A percentile compares a stretch with the other conserved stretches of the same genome.
These are phyloP conservation scores for Petrophora chlorosata DNA, from an alignment of 2,888 invertebrate genomes.

Conservation along the genomic window DNA sequence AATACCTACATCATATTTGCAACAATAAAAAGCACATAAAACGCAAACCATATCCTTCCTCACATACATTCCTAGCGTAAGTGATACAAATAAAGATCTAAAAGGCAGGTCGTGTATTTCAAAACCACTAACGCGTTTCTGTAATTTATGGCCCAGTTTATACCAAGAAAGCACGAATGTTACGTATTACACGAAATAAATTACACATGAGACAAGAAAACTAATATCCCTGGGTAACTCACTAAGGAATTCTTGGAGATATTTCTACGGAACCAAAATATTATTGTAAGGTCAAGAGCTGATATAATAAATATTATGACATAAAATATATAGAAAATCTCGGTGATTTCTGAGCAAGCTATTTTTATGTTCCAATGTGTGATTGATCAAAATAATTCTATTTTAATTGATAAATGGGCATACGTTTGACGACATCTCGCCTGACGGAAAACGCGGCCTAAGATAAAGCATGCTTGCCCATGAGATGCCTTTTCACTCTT, in stretches of 20 bases:
- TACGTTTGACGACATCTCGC: too few species aligned
- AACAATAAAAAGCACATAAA: slow-evolving; percentile 10
- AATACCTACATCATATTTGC: too few species aligned
- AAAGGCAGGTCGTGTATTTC: slow-evolving; percentile 28
- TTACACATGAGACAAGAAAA: slow-evolving; percentile 44
- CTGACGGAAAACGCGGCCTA: too few species aligned
- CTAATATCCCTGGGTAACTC: slow-evolving; percentile 45
- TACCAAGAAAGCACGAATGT: slow-evolving; percentile 24
- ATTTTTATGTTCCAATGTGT: too few species aligned
- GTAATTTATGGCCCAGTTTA: slow-evolving; percentile 33
- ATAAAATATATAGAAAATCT: too few species aligned
- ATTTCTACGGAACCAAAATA: slow-evolving; percentile 39
- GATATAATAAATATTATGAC: slow-evolving; percentile 12
- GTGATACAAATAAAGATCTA: slow-evolving; percentile 28
- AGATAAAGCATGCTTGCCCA: too few species aligned
- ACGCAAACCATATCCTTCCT: slow-evolving; percentile 3
- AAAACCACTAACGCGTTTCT: slow-evolving; percentile 25
- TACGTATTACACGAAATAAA: slow-evolving; percentile 40
- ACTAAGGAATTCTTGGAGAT: slow-evolving; percentile 36
- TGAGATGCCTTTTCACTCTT: too few species aligned
- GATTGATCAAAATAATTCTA: too few species aligned
- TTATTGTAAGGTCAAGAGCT: slow-evolving; percentile 26
- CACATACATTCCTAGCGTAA: slow-evolving; percentile 9
- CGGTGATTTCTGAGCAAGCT: too few species aligned
- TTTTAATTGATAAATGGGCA: too few species aligned